Base-by-base conservation (phyloP, 2,797 vertebrate species). In the Fringilla coelebs region DNA sequence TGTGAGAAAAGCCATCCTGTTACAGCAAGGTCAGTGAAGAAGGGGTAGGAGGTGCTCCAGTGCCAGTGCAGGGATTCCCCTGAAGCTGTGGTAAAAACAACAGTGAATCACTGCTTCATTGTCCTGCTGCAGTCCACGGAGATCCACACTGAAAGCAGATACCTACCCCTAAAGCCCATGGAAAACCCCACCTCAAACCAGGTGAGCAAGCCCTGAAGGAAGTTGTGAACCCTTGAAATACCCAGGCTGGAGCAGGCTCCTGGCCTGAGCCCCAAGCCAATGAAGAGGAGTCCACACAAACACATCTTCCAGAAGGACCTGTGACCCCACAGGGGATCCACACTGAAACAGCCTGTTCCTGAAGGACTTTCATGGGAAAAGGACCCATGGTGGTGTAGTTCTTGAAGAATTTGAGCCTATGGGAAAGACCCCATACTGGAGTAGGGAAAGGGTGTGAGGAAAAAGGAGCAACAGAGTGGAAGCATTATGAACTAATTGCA, bases 241-340 rank as follows among this genome's bases (percentile, higher is more conserved):
- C 5, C 12, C 34, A 26, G 15, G 22, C 7, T 87, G 31, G 7
- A 81, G 34, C 17, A 82, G 46, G 10, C 17, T 91, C 14, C 71
- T 36, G 32, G 71, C 34, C 36, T 46, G 65, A 82, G 52, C 4
- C 0, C 0, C 13, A 55, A 36, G 11, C 1, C n/a, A 0, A 1
- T 32, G 32, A 51, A 52, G 22, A 66, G 48, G 2, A 40, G 2
- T 21, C 17, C 15, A 32, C 10, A 48, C 0, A 16, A 66, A 32
- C 9, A 60, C 12, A 22, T 58, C 19, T 72, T 32, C 21, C 31
- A 71, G 15, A 15, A 86, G 41, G 49, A 49, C 12, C 41, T 54
- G 48, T 61, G 62, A 61, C 25, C 34, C 48, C 18, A 45, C 20
- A 43, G 17, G n/a, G 17, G 10, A 88, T 17, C 48, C 26, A 49